Base-by-base conservation (phyloP, 2,797 vertebrate genomes). In the Argentina silus region DNA sequence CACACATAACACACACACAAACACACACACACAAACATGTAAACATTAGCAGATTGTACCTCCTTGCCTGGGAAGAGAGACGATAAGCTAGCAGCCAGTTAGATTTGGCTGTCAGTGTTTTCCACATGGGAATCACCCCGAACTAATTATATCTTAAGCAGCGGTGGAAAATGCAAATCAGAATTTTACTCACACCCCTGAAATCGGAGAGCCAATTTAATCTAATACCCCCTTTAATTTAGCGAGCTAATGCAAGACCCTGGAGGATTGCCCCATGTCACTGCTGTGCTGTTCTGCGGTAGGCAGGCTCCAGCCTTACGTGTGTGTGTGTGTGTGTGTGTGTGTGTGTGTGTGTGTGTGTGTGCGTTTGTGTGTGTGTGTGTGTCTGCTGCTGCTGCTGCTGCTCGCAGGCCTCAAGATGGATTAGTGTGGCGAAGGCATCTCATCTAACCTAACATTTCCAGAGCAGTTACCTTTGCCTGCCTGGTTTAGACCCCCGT, bases 171-270 rank as follows among this genome's bases (percentile, higher is more conserved):
- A 94, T 94, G 93, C 93, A 94, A 94, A 94, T 94, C 92, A 92
- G 91, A 94, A 93, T 94, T 94, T 94, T 94, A 93, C 93, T 94
- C 93, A 94, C 93, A 94, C 92, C 92, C 92, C 93, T 93, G 93
- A 94, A 94, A 94, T 93, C 90, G 92, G 93, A 93, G 91, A 93
- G 91, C 91, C 93, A 94, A 93, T 94, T 94, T 94, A 93, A 94
- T 94, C 93, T 94, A 94, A 94, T 94, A 94, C 92, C 91, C 90
- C 93, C 93, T 93, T 94, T 94, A 94, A 94, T 94, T 94, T 94
- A 93, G 91, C 89, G 80, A 88, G 83, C 91, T 94, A 94, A 94
- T 94, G 92, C 91, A 91, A 90, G 90, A 87, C 93, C 93, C 92
- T 85, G 84, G 93, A 94, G 93, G 92, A 92, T 93, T 93, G 91